Percentiles rank a stretch among this genome's conserved stretches.
These are phyloP conservation scores for Dallia pectoralis DNA, from an alignment of 2,797 vertebrate genomes.

Conservation along the genomic window DNA sequence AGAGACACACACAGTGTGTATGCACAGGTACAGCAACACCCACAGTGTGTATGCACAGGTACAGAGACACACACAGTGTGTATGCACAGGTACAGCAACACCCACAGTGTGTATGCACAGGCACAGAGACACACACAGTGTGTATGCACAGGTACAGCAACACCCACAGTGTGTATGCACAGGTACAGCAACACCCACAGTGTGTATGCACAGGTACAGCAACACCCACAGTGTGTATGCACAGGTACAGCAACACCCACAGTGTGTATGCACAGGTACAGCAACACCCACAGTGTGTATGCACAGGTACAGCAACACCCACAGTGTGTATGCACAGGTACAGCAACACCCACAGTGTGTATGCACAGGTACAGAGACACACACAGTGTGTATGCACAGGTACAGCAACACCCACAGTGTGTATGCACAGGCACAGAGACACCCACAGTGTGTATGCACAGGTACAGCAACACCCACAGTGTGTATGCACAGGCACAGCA, in stretches of 20 bases:
- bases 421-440: no score
- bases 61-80: no score
- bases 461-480: not conserved
- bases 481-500: no score
- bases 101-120: no score
- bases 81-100: not conserved
- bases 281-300: not conserved
- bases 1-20: no score
- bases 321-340: not conserved
- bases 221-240: not conserved
- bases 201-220: not conserved
- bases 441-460: slow-evolving; percentile 3
- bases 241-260: no score
- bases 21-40: not conserved
- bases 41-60: no score
- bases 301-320: no score
- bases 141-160: not conserved
- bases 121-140: no score
- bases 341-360: not conserved
- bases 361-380: no score
- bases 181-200: no score
- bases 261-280: not conserved
- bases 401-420: not conserved
- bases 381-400: not conserved
- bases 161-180: no score